Evolutionary conservation across 2,888 invertebrate species (phyloP), one percentile per base, ranked within the genome.

Genomic region (Caenorhabditis afra): DNA sequence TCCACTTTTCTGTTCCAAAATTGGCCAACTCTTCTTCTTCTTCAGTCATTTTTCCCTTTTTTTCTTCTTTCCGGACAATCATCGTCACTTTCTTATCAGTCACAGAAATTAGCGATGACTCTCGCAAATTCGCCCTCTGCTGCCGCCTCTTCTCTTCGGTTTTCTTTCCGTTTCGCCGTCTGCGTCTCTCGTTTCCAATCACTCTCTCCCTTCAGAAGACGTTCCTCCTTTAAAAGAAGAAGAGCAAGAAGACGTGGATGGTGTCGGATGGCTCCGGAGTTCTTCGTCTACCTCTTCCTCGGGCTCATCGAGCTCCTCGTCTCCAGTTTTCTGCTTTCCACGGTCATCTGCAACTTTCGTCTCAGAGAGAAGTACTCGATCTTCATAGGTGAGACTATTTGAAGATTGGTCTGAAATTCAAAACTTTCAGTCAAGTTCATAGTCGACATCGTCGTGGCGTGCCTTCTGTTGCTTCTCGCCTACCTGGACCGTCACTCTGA

Each of bases 351-450:
- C 20, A 67, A 77, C 12, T 44, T 44, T 3, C 44, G 81, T 22
- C 50, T 82, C 18, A 41, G 84, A 4, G 75, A 84, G 12, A 82
- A 84, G 62, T 84, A 84, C 55, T 71, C 66, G 1, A 76, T 84
- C 18, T 82, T 84, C 55, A 52, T 71, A 14, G 83, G 83, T 81
- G 29, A 50, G 70, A 8, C 14, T 8, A 3, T 11, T 8, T 41
- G 41, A 3, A 11, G 14, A 8, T 41, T 11, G 41, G 39, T 20
- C 57, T 22, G 20, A 10, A 35, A 18, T 35, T 35, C 20, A 10
- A 18, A 18, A 12, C 39, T 78, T 81, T 49, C 71, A 81, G 82
- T 82, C 3, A 84, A 84, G 55, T 84, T 84, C 75, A 70, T 67
- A 1, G 82, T 84, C 11, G 84, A 84, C 53, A 58, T 84, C 11